phyloP scores from a whole-genome alignment of 2,888 invertebrate species.

The Pogonocherus hispidulus region DNA sequence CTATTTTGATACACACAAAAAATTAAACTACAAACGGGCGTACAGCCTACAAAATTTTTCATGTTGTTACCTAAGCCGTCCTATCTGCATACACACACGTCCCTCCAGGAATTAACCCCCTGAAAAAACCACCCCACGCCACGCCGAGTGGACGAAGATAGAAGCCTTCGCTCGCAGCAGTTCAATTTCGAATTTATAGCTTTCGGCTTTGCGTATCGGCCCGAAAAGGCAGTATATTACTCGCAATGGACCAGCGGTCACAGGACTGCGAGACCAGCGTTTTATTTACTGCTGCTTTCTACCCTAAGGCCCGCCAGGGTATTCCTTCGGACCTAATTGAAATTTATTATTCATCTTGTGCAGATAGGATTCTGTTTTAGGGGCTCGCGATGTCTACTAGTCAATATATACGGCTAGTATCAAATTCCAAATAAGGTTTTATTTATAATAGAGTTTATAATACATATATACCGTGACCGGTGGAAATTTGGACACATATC shows the following conservation, averaged over 20 bases:
- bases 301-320: constrained; percentile 31
- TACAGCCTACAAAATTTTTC: no score
- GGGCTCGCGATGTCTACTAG: constrained; percentile 1
- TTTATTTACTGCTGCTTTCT: constrained; percentile 43
- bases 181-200: constrained; percentile 64
- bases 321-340: constrained; percentile 42
- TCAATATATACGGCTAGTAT: constrained; percentile 4
- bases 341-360: constrained; percentile 38
- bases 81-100: not conserved
- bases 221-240: constrained; percentile 57
- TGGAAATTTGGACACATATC: no score
- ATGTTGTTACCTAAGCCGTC: not conserved
- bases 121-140: constrained; percentile 8
- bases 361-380: constrained; percentile 26
- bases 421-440: not conserved
- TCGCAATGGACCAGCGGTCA: constrained; percentile 61
- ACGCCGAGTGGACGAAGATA: constrained; percentile 57
- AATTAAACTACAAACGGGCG: no score
- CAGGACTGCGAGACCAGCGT: constrained; percentile 46
- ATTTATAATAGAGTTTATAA: no score
- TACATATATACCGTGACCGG: no score
- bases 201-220: constrained; percentile 60
- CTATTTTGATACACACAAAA: no score
- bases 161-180: constrained; percentile 61
- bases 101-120: constrained; percentile 20